Evolutionary conservation across 2,888 invertebrate genomes (phyloP), one percentile per base, ranked within the genome.

Genomic region (Gnatocerus cornutus): DNA sequence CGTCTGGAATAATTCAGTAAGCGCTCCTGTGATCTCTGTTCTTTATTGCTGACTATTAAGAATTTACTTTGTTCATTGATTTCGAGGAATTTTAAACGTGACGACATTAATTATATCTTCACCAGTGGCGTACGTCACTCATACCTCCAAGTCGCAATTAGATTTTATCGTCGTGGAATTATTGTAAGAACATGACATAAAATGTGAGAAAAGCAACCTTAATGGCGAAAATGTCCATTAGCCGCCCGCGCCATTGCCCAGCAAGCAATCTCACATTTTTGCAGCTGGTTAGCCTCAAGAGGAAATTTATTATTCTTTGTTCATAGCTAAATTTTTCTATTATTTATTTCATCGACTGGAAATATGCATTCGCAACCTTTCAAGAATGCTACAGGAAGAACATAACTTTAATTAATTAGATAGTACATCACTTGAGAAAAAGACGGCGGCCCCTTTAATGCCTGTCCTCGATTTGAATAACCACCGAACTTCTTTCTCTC

Each of bases 1-100:
- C 74, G 72, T 73, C 73, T 68, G 68, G 76, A 78, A 78, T 78
- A 73, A 77, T 78, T 77, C 79, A 77, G 75, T 68, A 73, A 71
- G 70, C 75, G 72, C 74, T 74, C 69, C 72, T 69, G 56, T 48
- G 65, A 65, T 56, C 56, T 56, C 9, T 39, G 63, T 68, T 68
- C 55, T 68, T 68, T 68, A 68, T 62, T 63, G 62, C 63, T 13
- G 46, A 16, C 48, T 43, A 61, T 39, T 53, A 53, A 41, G 63
- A 68, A 63, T 68, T 62, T 63, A 68, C 62, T 68, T 68, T 68
- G 68, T 55, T 62, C 62, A 68, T 41, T 61, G 56, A 62, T 68
- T 68, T 46, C 52, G 50, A 12, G 43, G 71, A 72, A 75, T 56
- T 48, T 37, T 21, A 13, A 46, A 65, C 56, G 46, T 56, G 27